A percentile compares a stretch with the other conserved stretches of the same genome.
Evolutionary conservation across 1,140 invertebrate species (phyloP).

Genomic region (Telenomus remus): DNA sequence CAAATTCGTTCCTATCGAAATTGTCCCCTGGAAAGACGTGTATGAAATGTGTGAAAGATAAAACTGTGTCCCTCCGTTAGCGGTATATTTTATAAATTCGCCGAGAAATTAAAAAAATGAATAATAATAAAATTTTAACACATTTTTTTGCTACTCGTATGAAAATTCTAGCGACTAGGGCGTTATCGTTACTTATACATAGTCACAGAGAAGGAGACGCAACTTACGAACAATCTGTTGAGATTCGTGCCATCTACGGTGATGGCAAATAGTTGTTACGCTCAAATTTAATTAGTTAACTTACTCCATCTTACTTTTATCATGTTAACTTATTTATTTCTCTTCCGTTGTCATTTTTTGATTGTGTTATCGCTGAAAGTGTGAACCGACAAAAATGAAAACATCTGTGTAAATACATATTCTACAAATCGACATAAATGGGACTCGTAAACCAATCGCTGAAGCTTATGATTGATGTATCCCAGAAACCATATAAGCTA

Average conservation of each 20-base stretch:
- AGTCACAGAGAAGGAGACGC: not conserved
- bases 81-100: conserved; percentile 51
- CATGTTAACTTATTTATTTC: not conserved
- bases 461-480: conserved; percentile 62
- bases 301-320: conserved; percentile 3
- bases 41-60: conserved; percentile 15
- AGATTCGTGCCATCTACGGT: conserved; percentile 19
- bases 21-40: conserved; percentile 26
- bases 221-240: conserved; percentile 31
- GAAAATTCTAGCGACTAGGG: not conserved
- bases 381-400: conserved; percentile 23
- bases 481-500: conserved; percentile 55
- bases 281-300: conserved; percentile 3
- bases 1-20: conserved; percentile 46
- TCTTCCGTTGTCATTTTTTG: not conserved
- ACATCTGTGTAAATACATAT: conserved; percentile 67
- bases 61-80: conserved; percentile 47
- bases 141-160: not conserved
- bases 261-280: conserved; percentile 9
- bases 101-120: no score
- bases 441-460: conserved; percentile 62
- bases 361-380: conserved; percentile 3
- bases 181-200: conserved; percentile 2
- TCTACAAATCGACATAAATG: conserved; percentile 56
- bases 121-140: conserved; percentile 36